A percentile compares a stretch with the other conserved stretches of the same genome.
These are phyloP conservation scores for Phengaris alcon DNA, from an alignment of 2,888 invertebrate species.

Conservation along the genomic window DNA sequence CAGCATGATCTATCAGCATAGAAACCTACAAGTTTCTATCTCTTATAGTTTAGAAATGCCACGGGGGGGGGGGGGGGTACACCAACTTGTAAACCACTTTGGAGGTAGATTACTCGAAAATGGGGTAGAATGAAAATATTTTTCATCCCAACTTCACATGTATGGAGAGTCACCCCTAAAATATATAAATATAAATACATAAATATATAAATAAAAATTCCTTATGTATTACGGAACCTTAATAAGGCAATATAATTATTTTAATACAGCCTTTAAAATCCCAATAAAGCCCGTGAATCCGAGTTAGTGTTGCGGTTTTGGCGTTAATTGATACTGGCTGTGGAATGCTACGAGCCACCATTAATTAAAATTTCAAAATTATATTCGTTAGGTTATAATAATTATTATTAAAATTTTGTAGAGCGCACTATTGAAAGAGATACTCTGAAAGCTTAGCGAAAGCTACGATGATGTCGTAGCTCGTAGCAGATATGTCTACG, in stretches of 20 bases:
- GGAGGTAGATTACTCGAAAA: no score
- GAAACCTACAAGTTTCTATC: no score
- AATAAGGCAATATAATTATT: background rate
- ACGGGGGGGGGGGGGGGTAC: no score
- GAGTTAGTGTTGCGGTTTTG: background rate
- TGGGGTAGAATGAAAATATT: no score
- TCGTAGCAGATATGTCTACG: background rate
- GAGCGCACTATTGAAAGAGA: background rate
- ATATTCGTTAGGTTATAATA: background rate
- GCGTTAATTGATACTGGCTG: background rate
- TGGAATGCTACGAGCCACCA: background rate
- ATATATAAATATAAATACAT: no score
- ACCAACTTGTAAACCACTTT: no score
- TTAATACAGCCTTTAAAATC: background rate
- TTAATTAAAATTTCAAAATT: background rate
- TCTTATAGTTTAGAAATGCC: no score
- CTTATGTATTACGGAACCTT: no score
- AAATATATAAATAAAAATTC: no score
- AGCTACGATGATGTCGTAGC: background rate
- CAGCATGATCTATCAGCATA: no score
- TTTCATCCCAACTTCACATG: no score
- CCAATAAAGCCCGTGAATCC: background rate
- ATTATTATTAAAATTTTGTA: background rate
- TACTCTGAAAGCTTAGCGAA: background rate
- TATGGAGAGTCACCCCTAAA: no score